Evolutionary conservation across 1,140 invertebrate genomes (phyloP).

Genomic region (Dendroctonus ponderosae): DNA sequence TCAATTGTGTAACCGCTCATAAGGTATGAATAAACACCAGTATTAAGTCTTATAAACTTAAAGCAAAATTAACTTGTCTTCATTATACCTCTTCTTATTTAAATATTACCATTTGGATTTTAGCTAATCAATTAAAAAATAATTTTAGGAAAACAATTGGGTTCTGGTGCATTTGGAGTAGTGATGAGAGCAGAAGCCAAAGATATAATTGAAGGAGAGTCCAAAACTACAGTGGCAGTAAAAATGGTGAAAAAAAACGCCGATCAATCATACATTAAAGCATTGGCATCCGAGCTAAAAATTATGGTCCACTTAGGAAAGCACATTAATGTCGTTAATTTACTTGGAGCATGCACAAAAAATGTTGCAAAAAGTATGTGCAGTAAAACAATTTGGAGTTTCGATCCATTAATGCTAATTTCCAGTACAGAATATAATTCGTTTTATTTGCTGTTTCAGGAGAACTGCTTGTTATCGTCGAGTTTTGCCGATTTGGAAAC

Average conservation of each 20-base stretch:
- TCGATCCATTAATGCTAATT: background rate
- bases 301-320: constrained; percentile 93
- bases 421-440: background rate
- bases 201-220: constrained; percentile 71
- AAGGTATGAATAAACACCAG: no score
- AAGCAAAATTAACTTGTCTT: no score
- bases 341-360: constrained; percentile 90
- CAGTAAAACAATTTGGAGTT: background rate
- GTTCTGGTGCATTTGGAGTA: constrained; percentile 89
- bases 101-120: no score
- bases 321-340: constrained; percentile 92
- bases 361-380: constrained; percentile 79
- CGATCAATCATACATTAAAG: constrained; percentile 71
- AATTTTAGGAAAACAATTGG: constrained; percentile 75
- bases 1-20: no score
- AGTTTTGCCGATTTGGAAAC: constrained; percentile 89
- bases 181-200: constrained; percentile 85
- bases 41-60: no score
- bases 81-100: no score
- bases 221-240: constrained; percentile 73
- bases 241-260: constrained; percentile 83
- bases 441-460: constrained; percentile 49
- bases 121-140: no score
- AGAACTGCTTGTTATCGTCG: constrained; percentile 85
- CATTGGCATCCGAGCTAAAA: constrained; percentile 88